These are phyloP conservation scores for Nephrotoma guestfalica DNA, from an alignment of 2,888 invertebrate species.

Conservation along the genomic window DNA sequence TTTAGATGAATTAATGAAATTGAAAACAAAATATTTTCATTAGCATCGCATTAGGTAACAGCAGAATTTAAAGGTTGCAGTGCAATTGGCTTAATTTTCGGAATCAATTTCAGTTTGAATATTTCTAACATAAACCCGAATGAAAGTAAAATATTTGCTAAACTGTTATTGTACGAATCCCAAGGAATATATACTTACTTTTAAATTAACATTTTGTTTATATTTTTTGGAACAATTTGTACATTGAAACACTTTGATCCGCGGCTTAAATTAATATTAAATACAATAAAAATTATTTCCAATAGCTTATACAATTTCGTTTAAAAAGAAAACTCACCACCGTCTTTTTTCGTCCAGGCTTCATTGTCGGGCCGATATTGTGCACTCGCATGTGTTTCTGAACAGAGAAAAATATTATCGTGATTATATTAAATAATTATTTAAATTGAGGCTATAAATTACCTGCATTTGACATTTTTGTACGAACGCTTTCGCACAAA, in stretches of 20 bases:
- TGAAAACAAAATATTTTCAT: too few species aligned
- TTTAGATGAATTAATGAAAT: too few species aligned
- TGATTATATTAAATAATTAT: not conserved
- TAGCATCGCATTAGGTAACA: too few species aligned
- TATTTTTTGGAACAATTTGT: not conserved
- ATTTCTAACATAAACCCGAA: too few species aligned
- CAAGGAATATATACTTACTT: not conserved
- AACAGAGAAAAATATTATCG: not conserved
- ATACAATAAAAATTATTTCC: not conserved
- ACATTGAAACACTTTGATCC: not conserved
- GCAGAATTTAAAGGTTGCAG: too few species aligned
- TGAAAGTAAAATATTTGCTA: too few species aligned
- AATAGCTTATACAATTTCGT: not conserved
- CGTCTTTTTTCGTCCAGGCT: not conserved
- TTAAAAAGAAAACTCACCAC: not conserved
- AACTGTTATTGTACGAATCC: too few species aligned
- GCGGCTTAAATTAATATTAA: not conserved
- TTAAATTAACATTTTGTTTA: not conserved
- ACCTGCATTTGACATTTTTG: not conserved
- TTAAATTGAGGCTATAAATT: not conserved
- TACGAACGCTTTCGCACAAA: not conserved
- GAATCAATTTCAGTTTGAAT: too few species aligned
- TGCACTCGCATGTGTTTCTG: not conserved
- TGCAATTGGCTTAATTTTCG: too few species aligned
- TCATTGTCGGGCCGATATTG: not conserved